These are phyloP conservation scores for Sialia sialis DNA, from an alignment of 2,113 vertebrate species.

Conservation along the genomic window DNA sequence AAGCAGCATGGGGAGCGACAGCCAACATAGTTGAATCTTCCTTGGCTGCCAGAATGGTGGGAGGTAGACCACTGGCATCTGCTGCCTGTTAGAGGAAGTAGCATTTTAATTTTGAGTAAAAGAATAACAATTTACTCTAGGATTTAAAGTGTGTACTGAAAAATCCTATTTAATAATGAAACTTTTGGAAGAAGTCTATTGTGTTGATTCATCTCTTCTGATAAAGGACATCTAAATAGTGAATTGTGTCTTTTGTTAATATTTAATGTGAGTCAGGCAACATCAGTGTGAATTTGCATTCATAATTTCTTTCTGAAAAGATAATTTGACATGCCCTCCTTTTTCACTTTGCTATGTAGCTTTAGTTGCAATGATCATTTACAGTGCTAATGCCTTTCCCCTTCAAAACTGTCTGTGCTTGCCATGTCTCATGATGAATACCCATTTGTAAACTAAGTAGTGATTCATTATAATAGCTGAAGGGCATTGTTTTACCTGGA, in stretches of 20 bases:
- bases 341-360: constrained; percentile 14
- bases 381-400: constrained; percentile 32
- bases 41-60: not conserved
- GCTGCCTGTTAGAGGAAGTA: not conserved
- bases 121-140: not conserved
- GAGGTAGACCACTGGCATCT: not conserved
- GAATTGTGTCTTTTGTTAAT: constrained; percentile 28
- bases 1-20: not conserved
- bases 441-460: constrained; percentile 71
- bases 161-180: constrained; percentile 3
- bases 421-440: constrained; percentile 35
- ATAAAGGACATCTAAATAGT: constrained; percentile 9
- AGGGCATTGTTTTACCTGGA: constrained; percentile 73
- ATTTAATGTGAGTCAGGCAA: constrained; percentile 38
- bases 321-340: constrained; percentile 33
- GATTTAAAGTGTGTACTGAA: not conserved
- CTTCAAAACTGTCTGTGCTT: constrained; percentile 28
- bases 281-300: constrained; percentile 41
- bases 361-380: constrained; percentile 47
- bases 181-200: not conserved
- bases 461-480: constrained; percentile 73
- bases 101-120: not conserved
- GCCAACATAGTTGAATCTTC: not conserved
- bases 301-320: constrained; percentile 50
- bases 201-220: not conserved